Evolutionary conservation across 2,797 vertebrate genomes (phyloP).

Genomic region (Tragelaphus eurycerus): DNA sequence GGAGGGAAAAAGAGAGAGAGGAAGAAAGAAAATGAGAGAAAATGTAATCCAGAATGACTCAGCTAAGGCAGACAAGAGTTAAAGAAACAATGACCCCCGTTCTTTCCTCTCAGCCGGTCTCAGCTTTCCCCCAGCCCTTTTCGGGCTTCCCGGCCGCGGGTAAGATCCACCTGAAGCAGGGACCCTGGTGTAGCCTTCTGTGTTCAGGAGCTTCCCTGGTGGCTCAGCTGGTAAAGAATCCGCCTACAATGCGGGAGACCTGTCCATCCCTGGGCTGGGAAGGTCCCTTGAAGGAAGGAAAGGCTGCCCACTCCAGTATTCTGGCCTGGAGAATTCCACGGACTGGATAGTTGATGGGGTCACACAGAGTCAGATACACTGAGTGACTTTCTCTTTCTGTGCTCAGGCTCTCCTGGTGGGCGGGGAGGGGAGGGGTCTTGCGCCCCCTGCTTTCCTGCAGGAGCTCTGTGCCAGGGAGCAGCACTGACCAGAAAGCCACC

Average conservation of each 20-base stretch:
- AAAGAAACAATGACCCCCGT: rapidly evolving
- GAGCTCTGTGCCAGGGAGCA: neutral
- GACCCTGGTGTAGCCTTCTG: rapidly evolving
- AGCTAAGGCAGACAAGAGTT: neutral
- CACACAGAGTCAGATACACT: too few relatives aligned
- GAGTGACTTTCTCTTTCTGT: neutral
- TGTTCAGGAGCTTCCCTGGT: neutral
- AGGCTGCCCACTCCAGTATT: neutral
- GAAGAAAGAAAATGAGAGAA: neutral
- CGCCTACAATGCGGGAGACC: rapidly evolving
- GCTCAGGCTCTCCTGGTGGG: neutral
- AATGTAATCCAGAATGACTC: neutral
- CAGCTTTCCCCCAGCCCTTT: neutral
- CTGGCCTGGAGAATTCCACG: neutral
- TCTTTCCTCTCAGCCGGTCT: neutral
- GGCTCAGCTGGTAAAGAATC: neutral
- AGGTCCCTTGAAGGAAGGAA: neutral
- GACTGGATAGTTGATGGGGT: rapidly evolving
- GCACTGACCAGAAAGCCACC: neutral
- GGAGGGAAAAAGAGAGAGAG: neutral
- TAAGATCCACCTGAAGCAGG: too few relatives aligned
- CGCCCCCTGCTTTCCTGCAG: too few relatives aligned
- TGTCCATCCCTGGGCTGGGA: neutral
- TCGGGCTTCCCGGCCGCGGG: too few relatives aligned
- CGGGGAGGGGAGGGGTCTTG: neutral